Conservation (phyloP, 2,888 invertebrate species). For the Hipparchia sbordonii region DNA sequence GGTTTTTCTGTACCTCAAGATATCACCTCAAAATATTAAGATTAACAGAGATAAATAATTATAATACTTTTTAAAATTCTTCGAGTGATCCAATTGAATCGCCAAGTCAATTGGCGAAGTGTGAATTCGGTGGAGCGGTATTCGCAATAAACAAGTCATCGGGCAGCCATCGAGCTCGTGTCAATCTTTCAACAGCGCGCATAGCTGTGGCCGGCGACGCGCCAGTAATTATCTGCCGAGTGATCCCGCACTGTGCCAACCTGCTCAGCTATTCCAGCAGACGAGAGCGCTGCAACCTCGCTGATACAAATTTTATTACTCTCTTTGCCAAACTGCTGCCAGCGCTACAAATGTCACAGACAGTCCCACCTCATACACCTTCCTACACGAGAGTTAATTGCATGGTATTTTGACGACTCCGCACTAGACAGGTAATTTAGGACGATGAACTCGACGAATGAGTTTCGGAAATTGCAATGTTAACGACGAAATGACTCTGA, state of each 20-base stretch:
- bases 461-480: constrained; percentile 36
- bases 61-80: constrained; percentile 20
- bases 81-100: constrained; percentile 40
- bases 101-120: constrained; percentile 48
- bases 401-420: constrained; percentile 66
- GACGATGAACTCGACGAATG: constrained; percentile 51
- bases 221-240: constrained; percentile 67
- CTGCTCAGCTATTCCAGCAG: constrained; percentile 43
- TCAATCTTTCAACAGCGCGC: constrained; percentile 70
- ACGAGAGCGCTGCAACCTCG: constrained; percentile 36
- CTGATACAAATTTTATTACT: constrained; percentile 27
- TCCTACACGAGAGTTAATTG: constrained; percentile 63
- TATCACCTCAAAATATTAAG: neutral
- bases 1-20: no score
- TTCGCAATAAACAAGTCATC: constrained; percentile 71
- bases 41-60: neutral
- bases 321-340: constrained; percentile 29
- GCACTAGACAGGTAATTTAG: constrained; percentile 57
- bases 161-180: constrained; percentile 54
- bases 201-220: constrained; percentile 54
- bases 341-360: constrained; percentile 31
- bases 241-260: constrained; percentile 49
- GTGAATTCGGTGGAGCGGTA: constrained; percentile 54
- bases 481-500: constrained; percentile 40
- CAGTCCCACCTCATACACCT: constrained; percentile 46